Evolutionary conservation across 2,888 invertebrate species (phyloP).

Genomic region (Perizoma flavofasciatum): DNA sequence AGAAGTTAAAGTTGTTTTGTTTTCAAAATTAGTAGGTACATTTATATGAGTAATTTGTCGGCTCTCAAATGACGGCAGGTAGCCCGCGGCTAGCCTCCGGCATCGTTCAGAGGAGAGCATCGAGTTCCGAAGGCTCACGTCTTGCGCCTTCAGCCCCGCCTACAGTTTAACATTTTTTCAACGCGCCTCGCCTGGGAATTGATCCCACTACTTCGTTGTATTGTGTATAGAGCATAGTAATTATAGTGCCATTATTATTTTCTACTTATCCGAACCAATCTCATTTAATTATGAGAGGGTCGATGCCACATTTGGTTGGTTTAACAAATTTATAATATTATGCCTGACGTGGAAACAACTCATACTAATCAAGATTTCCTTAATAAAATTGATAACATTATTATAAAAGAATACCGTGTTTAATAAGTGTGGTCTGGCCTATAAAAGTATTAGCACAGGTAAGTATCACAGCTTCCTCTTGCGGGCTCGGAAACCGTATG

Average conservation of each 20-base stretch:
- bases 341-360: constrained; percentile 7
- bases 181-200: constrained; percentile 66
- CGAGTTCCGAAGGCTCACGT: constrained; percentile 66
- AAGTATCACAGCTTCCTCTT: constrained; percentile 35
- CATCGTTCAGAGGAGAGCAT: constrained; percentile 55
- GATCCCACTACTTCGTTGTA: constrained; percentile 67
- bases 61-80: constrained; percentile 80
- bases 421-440: constrained; percentile 16
- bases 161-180: constrained; percentile 80
- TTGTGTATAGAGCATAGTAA: constrained; percentile 71
- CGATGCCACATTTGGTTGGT: constrained; percentile 25
- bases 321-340: constrained; percentile 7
- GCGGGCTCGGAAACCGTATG: constrained; percentile 53
- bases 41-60: constrained; percentile 82
- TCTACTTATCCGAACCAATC: constrained; percentile 41
- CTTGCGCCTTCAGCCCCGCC: constrained; percentile 64
- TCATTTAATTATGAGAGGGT: constrained; percentile 34
- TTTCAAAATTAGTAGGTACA: constrained; percentile 75
- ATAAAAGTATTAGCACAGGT: constrained; percentile 35
- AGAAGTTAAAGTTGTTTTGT: constrained; percentile 59
- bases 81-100: constrained; percentile 71
- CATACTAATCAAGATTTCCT: constrained; percentile 23
- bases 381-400: constrained; percentile 13
- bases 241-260: constrained; percentile 69
- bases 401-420: constrained; percentile 22